These are phyloP conservation scores for Akabosia matsudoensis DNA, from an alignment of 1,140 invertebrate species.

Conservation along the genomic window DNA sequence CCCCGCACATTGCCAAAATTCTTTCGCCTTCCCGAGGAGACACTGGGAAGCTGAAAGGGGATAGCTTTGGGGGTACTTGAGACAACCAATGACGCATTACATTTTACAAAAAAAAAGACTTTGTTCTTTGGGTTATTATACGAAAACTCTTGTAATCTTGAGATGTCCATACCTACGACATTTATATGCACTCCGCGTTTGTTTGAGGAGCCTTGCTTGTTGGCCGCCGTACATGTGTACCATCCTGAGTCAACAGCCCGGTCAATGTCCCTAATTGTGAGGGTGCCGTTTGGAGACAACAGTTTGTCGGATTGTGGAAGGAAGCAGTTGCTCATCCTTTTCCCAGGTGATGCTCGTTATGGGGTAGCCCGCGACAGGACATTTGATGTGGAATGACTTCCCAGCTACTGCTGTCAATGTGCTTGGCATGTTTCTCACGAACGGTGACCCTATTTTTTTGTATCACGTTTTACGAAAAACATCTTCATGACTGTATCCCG, in stretches of 20 bases:
- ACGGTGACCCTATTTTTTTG: conserved; percentile 52
- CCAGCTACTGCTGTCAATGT: conserved; percentile 57
- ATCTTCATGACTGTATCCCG: background rate
- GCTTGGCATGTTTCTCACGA: conserved; percentile 54
- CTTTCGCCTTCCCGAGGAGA: conserved; percentile 58
- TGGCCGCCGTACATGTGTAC: conserved; percentile 56
- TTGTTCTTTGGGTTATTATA: background rate
- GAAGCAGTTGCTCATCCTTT: conserved; percentile 67
- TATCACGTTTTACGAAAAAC: too few relatives aligned
- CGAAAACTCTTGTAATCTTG: conserved; percentile 37
- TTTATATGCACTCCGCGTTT: conserved; percentile 52
- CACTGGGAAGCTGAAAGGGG: conserved; percentile 59
- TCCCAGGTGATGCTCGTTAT: conserved; percentile 55
- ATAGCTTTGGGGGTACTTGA: conserved; percentile 61
- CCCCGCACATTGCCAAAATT: conserved; percentile 62
- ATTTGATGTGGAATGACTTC: conserved; percentile 53
- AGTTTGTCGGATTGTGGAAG: conserved; percentile 51
- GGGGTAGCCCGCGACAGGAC: conserved; percentile 58
- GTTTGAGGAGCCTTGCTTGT: conserved; percentile 48
- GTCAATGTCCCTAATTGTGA: conserved; percentile 61
- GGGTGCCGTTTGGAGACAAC: conserved; percentile 66
- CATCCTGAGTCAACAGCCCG: conserved; percentile 54
- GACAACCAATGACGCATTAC: background rate
- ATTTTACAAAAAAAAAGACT: background rate
- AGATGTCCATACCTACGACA: conserved; percentile 59